These are phyloP conservation scores for Phenganax subtilis DNA, from an alignment of 92 coral and sea anemone species.

Conservation along the genomic window DNA sequence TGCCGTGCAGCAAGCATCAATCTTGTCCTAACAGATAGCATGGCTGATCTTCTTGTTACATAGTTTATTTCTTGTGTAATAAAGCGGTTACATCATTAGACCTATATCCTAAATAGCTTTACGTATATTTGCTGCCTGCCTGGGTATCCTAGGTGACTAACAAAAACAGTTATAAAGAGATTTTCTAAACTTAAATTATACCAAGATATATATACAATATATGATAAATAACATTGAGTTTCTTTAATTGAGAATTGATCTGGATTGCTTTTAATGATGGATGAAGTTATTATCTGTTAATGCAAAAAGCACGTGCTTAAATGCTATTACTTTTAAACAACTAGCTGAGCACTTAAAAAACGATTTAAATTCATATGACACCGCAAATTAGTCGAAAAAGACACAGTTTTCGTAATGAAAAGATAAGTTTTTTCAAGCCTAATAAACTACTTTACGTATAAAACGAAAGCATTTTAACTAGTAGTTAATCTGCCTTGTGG, in stretches of 20 bases:
- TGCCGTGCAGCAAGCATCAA: slow-evolving; percentile 31
- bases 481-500: background rate
- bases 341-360: background rate
- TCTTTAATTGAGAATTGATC: no score
- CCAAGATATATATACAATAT: background rate
- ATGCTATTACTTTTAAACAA: background rate
- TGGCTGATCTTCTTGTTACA: background rate
- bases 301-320: slow-evolving; percentile 19
- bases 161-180: background rate
- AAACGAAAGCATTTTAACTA: no score
- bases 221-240: no score
- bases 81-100: background rate
- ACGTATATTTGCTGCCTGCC: background rate
- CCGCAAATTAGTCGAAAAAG: background rate
- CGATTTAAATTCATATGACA: background rate
- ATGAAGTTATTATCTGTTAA: no score
- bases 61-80: background rate
- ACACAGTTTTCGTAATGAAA: background rate
- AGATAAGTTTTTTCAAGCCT: background rate
- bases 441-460: no score
- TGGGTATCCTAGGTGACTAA: slow-evolving; percentile 14
- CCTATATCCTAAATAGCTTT: slow-evolving; percentile 18
- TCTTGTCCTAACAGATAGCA: slow-evolving; percentile 5
- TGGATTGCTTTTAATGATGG: no score
- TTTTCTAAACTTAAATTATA: background rate